Evolutionary conservation across 2,888 invertebrate species (phyloP).

Genomic region (Odontomyia ornata): DNA sequence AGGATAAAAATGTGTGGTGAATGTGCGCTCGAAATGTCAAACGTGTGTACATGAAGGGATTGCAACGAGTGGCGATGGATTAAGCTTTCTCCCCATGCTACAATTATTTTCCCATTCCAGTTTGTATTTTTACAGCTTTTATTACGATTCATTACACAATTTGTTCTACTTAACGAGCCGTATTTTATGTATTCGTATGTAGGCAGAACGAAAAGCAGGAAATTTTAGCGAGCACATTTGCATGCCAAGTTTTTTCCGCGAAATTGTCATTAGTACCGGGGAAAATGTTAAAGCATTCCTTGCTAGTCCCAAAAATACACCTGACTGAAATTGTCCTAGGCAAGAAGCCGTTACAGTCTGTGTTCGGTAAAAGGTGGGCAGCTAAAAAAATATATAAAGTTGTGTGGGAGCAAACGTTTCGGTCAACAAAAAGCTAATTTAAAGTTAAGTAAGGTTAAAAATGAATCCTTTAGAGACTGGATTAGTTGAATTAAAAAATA

Average conservation of each 20-base stretch:
- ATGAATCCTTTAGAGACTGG: too few species aligned
- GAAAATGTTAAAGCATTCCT: not conserved
- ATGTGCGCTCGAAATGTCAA: conserved; percentile 35
- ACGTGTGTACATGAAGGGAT: conserved; percentile 19
- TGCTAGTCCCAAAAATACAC: not conserved
- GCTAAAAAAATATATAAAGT: too few species aligned
- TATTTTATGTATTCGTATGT: not conserved
- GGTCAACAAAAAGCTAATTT: too few species aligned
- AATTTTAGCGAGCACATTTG: not conserved
- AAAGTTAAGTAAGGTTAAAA: too few species aligned
- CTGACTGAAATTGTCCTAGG: not conserved
- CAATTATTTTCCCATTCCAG: not conserved
- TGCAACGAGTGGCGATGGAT: not conserved
- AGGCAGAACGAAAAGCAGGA: not conserved
- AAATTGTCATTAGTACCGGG: conserved; percentile 1
- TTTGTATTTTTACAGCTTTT: not conserved
- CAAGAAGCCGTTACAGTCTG: not conserved
- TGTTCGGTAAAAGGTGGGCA: not conserved
- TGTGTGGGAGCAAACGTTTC: too few species aligned
- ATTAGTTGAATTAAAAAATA: too few species aligned
- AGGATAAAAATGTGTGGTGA: conserved; percentile 19
- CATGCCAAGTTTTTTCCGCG: conserved; percentile 6
- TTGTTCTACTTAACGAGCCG: not conserved
- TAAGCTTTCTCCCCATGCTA: conserved; percentile 2
- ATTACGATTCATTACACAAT: not conserved